A percentile compares a stretch with the other conserved stretches of the same genome.
Conservation (phyloP, 2,888 invertebrate genomes). For the Leptothorax acervorum region DNA sequence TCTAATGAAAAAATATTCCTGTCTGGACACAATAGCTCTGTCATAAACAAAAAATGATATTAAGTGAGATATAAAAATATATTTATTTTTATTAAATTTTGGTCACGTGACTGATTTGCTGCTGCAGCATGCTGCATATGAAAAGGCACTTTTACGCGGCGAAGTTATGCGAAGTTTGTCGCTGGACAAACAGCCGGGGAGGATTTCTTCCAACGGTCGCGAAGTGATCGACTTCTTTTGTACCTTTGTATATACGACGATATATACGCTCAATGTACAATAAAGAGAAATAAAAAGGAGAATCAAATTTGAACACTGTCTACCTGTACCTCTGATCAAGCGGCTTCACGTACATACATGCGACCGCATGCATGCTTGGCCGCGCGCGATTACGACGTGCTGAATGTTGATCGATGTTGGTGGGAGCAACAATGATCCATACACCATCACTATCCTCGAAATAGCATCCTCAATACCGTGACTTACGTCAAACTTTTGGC, state of each 20-base stretch:
- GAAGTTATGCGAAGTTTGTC: neutral
- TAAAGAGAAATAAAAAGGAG: slow-evolving; percentile 55
- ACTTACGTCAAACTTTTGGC: slow-evolving; percentile 78
- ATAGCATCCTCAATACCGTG: slow-evolving; percentile 78
- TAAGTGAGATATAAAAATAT: no score
- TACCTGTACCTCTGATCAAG: neutral
- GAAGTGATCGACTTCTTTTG: slow-evolving; percentile 69
- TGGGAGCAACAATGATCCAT: slow-evolving; percentile 62
- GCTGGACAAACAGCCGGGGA: slow-evolving; percentile 43
- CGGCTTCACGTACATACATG: no score
- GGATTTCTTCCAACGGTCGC: neutral
- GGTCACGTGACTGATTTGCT: no score
- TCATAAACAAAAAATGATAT: no score
- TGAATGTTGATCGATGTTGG: slow-evolving; percentile 37
- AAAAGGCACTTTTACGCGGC: neutral
- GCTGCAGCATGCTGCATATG: no score
- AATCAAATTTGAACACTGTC: slow-evolving; percentile 11
- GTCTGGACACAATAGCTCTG: no score
- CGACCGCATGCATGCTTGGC: slow-evolving; percentile 1
- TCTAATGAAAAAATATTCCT: no score
- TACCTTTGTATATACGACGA: slow-evolving; percentile 74
- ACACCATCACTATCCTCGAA: slow-evolving; percentile 72
- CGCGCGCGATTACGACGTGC: slow-evolving; percentile 29
- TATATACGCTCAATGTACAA: slow-evolving; percentile 50
- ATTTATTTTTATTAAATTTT: no score